phyloP scores from a whole-genome alignment of 2,888 invertebrate species.

The Hipparchia sbordonii region DNA sequence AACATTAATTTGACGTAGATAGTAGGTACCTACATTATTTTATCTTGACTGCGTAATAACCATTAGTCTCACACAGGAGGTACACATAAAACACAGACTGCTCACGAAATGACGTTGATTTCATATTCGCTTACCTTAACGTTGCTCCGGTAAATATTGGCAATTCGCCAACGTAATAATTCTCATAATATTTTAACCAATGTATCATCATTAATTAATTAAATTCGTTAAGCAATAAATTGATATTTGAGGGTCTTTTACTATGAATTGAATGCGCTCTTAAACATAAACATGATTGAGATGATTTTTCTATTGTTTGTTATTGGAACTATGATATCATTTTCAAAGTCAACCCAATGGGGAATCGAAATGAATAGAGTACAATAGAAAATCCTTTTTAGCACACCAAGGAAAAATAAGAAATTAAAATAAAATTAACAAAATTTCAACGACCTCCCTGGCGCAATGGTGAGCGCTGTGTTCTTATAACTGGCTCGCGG shows the following conservation, averaged over 20 bases:
- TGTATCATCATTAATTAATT: constrained; percentile 1
- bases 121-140: constrained; percentile 21
- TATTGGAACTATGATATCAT: not conserved
- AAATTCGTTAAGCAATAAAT: not conserved
- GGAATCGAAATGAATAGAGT: too few species aligned
- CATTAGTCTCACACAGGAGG: constrained; percentile 8
- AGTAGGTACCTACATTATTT: constrained; percentile 6
- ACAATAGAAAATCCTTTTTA: too few species aligned
- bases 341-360: too few species aligned
- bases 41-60: constrained; percentile 10
- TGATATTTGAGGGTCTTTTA: not conserved
- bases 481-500: too few species aligned
- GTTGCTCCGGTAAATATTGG: constrained; percentile 26
- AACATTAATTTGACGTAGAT: constrained; percentile 5
- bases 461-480: too few species aligned
- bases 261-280: not conserved
- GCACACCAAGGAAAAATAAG: not conserved
- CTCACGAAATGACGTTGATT: constrained; percentile 20
- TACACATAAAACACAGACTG: constrained; percentile 15
- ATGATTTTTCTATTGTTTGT: not conserved
- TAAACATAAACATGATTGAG: not conserved
- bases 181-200: constrained; percentile 15
- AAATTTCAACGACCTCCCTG: too few species aligned
- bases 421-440: too few species aligned
- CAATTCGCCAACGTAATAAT: constrained; percentile 24